Evolutionary conservation across 2,113 vertebrate genomes (phyloP).

Genomic region (Trogon surrucura): DNA sequence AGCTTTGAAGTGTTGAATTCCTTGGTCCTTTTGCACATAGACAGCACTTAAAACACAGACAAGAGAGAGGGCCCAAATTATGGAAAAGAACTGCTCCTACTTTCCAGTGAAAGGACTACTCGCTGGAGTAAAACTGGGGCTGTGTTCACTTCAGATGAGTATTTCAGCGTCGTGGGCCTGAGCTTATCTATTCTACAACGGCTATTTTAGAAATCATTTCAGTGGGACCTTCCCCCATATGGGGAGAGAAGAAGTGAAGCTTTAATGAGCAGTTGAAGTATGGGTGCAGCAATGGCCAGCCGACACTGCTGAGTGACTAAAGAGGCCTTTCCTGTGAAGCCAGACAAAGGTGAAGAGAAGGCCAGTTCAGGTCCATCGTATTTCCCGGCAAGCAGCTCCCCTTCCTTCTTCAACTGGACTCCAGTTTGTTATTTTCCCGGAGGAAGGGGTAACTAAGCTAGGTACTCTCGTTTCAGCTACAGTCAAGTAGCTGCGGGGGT

Average conservation of each 20-base stretch:
- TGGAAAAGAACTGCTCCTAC: background rate
- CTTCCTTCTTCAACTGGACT: background rate
- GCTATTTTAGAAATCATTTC: background rate
- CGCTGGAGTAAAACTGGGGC: fast-evolving
- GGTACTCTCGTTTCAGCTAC: background rate
- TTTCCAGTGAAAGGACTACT: background rate
- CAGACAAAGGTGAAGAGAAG: background rate
- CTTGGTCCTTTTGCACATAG: background rate
- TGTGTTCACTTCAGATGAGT: background rate
- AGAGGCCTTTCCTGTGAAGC: background rate
- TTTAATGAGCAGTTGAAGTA: background rate
- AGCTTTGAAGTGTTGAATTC: conserved; percentile 15
- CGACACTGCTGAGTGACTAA: background rate
- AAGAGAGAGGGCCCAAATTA: background rate
- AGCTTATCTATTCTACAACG: background rate
- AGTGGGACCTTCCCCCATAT: background rate
- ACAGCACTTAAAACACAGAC: background rate
- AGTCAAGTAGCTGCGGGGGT: no score
- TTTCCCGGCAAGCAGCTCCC: background rate
- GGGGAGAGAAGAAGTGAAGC: background rate
- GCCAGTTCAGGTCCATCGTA: background rate
- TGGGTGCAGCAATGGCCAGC: background rate
- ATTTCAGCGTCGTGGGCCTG: background rate
- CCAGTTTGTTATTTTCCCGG: fast-evolving
- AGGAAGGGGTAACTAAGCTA: background rate